Conservation (phyloP, 2,888 invertebrate genomes). For the Sericinus montela region DNA sequence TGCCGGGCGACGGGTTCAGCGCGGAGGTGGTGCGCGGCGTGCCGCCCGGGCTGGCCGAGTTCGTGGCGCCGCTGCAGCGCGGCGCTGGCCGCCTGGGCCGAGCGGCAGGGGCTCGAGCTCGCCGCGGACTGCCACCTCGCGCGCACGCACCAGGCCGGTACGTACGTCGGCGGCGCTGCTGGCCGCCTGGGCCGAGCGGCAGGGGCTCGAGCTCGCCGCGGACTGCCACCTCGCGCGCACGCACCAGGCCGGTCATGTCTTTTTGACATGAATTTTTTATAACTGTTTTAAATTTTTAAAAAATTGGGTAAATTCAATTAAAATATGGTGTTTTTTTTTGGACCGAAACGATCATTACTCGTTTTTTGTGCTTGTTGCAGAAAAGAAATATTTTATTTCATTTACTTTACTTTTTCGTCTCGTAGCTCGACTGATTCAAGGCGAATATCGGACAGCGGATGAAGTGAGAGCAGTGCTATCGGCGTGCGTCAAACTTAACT, state of each 20-base stretch:
- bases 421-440: slow-evolving; percentile 64
- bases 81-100: slow-evolving; percentile 95
- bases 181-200: slow-evolving; percentile 94
- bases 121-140: slow-evolving; percentile 99
- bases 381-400: background rate
- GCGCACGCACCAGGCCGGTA: slow-evolving; percentile 91
- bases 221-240: slow-evolving; percentile 98
- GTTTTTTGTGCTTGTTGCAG: no score
- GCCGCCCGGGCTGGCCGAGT: slow-evolving; percentile 87
- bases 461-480: slow-evolving; percentile 94
- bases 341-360: no score
- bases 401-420: background rate
- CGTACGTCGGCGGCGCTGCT: slow-evolving; percentile 35
- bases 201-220: slow-evolving; percentile 97
- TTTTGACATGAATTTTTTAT: no score
- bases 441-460: slow-evolving; percentile 80
- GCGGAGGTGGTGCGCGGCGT: slow-evolving; percentile 87
- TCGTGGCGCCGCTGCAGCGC: slow-evolving; percentile 93
- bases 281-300: no score
- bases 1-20: slow-evolving; percentile 60
- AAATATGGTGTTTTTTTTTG: no score
- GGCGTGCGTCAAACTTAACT: slow-evolving; percentile 98
- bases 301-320: no score
- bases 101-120: slow-evolving; percentile 97
- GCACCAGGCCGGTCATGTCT: slow-evolving; percentile 92